Percentiles rank a stretch among this genome's conserved stretches.
Evolutionary conservation across 1,140 invertebrate species (phyloP).

Genomic region (Pseudachorutes palmiensis): DNA sequence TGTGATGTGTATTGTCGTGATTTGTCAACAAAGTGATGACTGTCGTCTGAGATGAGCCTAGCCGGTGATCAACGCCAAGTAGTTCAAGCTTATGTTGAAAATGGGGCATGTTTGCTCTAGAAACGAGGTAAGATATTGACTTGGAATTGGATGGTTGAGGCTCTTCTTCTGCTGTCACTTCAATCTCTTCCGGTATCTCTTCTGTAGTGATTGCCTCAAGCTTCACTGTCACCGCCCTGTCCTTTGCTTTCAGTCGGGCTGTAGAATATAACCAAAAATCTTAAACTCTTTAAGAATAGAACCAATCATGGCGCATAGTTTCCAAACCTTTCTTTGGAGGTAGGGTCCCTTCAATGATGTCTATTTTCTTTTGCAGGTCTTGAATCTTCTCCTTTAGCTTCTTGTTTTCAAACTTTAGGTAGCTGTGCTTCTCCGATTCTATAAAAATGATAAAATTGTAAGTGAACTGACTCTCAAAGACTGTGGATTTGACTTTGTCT

Average conservation of each 20-base stretch:
- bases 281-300: too few relatives aligned
- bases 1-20: neutral
- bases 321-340: neutral
- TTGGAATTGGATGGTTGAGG: neutral
- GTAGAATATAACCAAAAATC: too few relatives aligned
- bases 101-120: neutral
- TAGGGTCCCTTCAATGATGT: neutral
- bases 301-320: too few relatives aligned
- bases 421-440: slow-evolving; percentile 28
- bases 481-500: neutral
- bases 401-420: slow-evolving; percentile 27
- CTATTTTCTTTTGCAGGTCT: slow-evolving; percentile 15
- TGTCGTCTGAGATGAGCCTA: neutral
- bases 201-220: too few relatives aligned
- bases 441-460: slow-evolving; percentile 11
- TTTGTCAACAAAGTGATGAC: neutral
- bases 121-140: neutral
- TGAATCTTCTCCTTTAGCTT: slow-evolving; percentile 25
- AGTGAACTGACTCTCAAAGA: neutral
- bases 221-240: too few relatives aligned
- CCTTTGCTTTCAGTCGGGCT: too few relatives aligned
- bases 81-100: neutral
- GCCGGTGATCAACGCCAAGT: neutral
- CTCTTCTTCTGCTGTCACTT: too few relatives aligned
- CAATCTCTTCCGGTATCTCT: too few relatives aligned